Evolutionary conservation across 2,797 vertebrate species (phyloP).

Genomic region (Coregonus ussuriensis): DNA sequence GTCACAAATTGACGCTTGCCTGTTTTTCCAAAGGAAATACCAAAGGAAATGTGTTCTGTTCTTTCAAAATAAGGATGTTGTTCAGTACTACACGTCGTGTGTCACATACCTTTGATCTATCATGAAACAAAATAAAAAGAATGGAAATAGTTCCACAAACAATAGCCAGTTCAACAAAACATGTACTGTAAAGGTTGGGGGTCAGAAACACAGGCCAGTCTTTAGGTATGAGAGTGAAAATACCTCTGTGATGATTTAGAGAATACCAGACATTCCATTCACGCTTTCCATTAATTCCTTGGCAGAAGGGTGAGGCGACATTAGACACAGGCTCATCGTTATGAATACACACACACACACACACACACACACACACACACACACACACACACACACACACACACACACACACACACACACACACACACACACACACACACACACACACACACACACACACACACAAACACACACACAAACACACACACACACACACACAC

Average conservation of each 20-base stretch:
- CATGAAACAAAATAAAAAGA: neutral
- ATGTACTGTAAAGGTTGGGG: constrained; percentile 34
- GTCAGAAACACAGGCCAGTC: constrained; percentile 19
- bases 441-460: constrained; percentile 28
- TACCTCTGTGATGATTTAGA: constrained; percentile 35
- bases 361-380: constrained; percentile 23
- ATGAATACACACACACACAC: constrained; percentile 35
- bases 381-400: constrained; percentile 28
- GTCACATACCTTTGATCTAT: neutral
- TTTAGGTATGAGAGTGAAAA: constrained; percentile 45
- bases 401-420: constrained; percentile 30
- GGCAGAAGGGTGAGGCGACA: constrained; percentile 33
- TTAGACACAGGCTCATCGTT: constrained; percentile 21
- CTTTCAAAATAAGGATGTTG: neutral
- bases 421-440: constrained; percentile 26
- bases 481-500: constrained; percentile 28
- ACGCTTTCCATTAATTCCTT: constrained; percentile 45
- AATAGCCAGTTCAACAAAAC: constrained; percentile 19
- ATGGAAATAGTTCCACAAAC: neutral
- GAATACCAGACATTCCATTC: constrained; percentile 51
- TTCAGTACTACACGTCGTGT: neutral
- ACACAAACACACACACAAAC: constrained; percentile 30
- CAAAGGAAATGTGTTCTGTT: neutral
- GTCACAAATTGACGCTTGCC: neutral
- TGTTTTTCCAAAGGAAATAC: neutral